A percentile compares a stretch with the other conserved stretches of the same genome.
These are phyloP conservation scores for Amiota minor DNA, from an alignment of 2,888 invertebrate genomes.

Conservation along the genomic window DNA sequence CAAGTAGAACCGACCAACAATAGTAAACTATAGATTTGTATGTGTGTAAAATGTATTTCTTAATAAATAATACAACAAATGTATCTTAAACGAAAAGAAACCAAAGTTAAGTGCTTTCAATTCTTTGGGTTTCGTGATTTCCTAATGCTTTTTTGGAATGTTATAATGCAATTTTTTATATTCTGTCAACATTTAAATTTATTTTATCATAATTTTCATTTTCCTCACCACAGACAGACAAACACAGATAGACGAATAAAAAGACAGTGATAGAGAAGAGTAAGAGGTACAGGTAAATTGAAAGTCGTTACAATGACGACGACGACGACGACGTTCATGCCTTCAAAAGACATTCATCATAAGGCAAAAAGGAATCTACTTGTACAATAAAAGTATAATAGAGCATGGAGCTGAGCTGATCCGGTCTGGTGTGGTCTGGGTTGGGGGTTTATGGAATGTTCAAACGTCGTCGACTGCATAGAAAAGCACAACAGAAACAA, in stretches of 20 bases:
- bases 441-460: no score
- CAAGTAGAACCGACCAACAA: no score
- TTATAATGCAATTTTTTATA: constrained; percentile 20
- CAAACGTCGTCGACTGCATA: not conserved
- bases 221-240: constrained; percentile 23
- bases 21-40: no score
- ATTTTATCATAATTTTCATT: constrained; percentile 51
- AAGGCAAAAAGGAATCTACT: constrained; percentile 27
- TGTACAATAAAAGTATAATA: not conserved
- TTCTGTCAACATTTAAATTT: constrained; percentile 54
- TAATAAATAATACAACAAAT: not conserved
- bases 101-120: not conserved
- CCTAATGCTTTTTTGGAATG: constrained; percentile 16
- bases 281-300: constrained; percentile 3
- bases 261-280: not conserved
- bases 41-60: not conserved
- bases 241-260: not conserved
- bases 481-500: constrained; percentile 35
- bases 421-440: no score
- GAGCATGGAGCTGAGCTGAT: no score
- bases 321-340: constrained; percentile 46
- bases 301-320: constrained; percentile 8
- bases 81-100: not conserved
- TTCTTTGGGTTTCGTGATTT: constrained; percentile 1
- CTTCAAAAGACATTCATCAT: constrained; percentile 61